Percentiles rank a stretch among this genome's conserved stretches.
phyloP scores from a whole-genome alignment of 2,888 invertebrate species.

The Luffia ferchaultella region DNA sequence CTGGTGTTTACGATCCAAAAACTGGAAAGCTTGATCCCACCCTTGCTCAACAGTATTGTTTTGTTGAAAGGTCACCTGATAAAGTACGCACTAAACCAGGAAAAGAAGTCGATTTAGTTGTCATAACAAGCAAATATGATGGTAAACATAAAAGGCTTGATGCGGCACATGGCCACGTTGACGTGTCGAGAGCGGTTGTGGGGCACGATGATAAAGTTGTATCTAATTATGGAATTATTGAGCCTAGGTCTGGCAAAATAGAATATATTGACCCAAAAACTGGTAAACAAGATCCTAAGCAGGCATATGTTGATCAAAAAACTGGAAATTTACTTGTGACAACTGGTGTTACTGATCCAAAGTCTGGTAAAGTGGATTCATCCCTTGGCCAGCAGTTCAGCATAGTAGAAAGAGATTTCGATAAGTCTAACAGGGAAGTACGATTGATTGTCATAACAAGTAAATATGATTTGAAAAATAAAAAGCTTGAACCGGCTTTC shows the following conservation, averaged over 20 bases:
- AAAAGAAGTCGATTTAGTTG: constrained; percentile 64
- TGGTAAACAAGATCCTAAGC: constrained; percentile 70
- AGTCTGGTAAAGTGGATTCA: constrained; percentile 72
- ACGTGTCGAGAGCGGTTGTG: constrained; percentile 69
- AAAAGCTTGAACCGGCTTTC: constrained; percentile 59
- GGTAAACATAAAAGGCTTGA: constrained; percentile 63
- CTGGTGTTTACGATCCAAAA: constrained; percentile 71
- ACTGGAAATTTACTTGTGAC: constrained; percentile 73
- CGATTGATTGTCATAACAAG: constrained; percentile 68
- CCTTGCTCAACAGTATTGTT: constrained; percentile 72
- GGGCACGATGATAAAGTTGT: constrained; percentile 60
- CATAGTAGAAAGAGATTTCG: constrained; percentile 71
- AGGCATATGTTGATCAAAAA: constrained; percentile 75
- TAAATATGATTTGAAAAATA: constrained; percentile 65
- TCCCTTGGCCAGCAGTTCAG: constrained; percentile 73
- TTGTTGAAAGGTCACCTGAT: constrained; percentile 68
- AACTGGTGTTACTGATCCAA: constrained; percentile 70
- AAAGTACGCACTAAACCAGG: constrained; percentile 54
- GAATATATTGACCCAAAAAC: constrained; percentile 69
- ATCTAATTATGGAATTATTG: constrained; percentile 73
- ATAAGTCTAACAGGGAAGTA: constrained; percentile 69
- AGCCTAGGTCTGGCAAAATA: constrained; percentile 70
- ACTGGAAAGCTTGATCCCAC: constrained; percentile 74
- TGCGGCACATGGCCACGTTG: constrained; percentile 49
- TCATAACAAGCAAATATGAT: constrained; percentile 68